Conservation (phyloP, 37 sponge, comb jelly and placozoan genomes). For the Agelas oroides region DNA sequence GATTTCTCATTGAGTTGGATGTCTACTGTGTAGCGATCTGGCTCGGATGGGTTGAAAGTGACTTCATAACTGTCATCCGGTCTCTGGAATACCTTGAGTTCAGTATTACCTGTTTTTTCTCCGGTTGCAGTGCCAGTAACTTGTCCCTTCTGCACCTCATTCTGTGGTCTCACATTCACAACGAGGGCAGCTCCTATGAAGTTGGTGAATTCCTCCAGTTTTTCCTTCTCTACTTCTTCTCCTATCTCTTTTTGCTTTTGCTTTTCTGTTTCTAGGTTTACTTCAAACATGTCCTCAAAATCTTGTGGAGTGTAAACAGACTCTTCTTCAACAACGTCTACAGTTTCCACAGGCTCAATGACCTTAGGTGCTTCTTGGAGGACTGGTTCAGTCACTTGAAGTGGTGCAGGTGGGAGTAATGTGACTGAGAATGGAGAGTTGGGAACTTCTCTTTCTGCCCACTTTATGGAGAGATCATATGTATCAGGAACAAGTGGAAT, state of each 20-base stretch:
- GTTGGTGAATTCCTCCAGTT: conserved; percentile 1
- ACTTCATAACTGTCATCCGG: conserved; percentile 37
- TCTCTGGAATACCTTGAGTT: not conserved
- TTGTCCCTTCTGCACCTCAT: conserved; percentile 16
- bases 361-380: not conserved
- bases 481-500: conserved; percentile 49
- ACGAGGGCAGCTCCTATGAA: conserved; percentile 23
- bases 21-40: conserved; percentile 64
- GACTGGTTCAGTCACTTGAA: conserved; percentile 17
- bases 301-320: too few species aligned
- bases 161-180: conserved; percentile 16
- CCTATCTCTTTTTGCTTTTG: too few species aligned
- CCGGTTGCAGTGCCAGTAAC: conserved; percentile 53
- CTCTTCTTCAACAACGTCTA: too few species aligned
- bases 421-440: conserved; percentile 76
- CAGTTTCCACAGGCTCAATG: too few species aligned
- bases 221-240: too few species aligned
- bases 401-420: conserved; percentile 15
- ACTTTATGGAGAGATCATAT: conserved; percentile 59
- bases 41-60: conserved; percentile 51
- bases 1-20: conserved; percentile 42
- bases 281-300: too few species aligned
- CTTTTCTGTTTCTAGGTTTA: too few species aligned
- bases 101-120: conserved; percentile 20
- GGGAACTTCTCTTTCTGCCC: conserved; percentile 59